A percentile compares a stretch with the other conserved stretches of the same genome.
phyloP scores from a whole-genome alignment of 2,797 vertebrate species.

The Luscinia luscinia region DNA sequence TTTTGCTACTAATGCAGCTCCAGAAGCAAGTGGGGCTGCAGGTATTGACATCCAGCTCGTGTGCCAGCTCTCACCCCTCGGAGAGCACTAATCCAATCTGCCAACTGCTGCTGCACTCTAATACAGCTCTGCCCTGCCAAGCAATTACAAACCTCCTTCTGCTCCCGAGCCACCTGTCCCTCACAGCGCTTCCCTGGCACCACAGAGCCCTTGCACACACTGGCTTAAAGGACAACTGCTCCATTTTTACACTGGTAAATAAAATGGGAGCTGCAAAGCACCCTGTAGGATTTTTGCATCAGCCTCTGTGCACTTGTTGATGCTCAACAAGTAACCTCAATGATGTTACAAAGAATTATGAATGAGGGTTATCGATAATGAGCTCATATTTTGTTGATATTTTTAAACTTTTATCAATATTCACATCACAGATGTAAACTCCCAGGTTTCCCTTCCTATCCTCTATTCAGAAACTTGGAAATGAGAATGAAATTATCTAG shows the following conservation, averaged over 20 bases:
- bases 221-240: slow-evolving; percentile 1
- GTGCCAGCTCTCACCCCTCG: slow-evolving; percentile 47
- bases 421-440: not conserved
- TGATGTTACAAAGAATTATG: not conserved
- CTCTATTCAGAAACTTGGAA: not conserved
- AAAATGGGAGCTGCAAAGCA: not conserved
- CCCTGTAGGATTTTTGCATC: not conserved
- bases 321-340: not conserved
- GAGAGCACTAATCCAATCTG: slow-evolving; percentile 67
- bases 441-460: not conserved
- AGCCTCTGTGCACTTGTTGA: not conserved
- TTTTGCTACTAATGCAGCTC: not conserved
- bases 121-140: slow-evolving; percentile 60
- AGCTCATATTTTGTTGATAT: not conserved
- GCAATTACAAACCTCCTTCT: slow-evolving; percentile 63
- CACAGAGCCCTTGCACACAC: not conserved
- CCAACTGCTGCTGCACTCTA: slow-evolving; percentile 60
- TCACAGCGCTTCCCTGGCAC: slow-evolving; percentile 26
- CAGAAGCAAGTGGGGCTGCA: not conserved
- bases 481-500: not conserved
- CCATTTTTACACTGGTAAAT: not conserved
- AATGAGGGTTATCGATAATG: not conserved
- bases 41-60: slow-evolving; percentile 53
- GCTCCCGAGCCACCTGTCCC: slow-evolving; percentile 63
- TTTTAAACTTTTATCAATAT: not conserved